These are phyloP conservation scores for Lethenteron reissneri DNA, from an alignment of 2,113 vertebrate genomes.

Conservation along the genomic window DNA sequence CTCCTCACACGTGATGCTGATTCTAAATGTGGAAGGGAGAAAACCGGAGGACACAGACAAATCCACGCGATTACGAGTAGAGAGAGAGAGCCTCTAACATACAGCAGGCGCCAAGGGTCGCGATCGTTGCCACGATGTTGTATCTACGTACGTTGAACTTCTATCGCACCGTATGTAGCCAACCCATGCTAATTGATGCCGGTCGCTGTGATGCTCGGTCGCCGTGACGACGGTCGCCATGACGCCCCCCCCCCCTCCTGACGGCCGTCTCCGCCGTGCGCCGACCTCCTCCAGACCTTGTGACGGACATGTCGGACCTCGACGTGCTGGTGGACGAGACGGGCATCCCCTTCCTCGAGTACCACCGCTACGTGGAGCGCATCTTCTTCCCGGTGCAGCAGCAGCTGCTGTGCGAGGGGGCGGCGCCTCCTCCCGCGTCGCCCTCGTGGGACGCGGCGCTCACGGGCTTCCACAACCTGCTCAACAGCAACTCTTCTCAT, in stretches of 20 bases:
- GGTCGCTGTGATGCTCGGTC: background rate
- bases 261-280: background rate
- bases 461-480: constrained; percentile 86
- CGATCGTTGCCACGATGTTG: no score
- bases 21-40: no score
- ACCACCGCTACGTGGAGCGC: constrained; percentile 72
- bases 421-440: constrained; percentile 51
- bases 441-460: constrained; percentile 54
- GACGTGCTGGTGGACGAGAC: constrained; percentile 69
- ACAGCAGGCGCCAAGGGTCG: no score
- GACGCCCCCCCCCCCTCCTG: constrained; percentile 10
- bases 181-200: no score
- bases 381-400: constrained; percentile 79
- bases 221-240: constrained; percentile 9
- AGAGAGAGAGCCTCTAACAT: no score
- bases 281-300: constrained; percentile 36
- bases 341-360: constrained; percentile 71
- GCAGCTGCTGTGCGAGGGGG: constrained; percentile 67
- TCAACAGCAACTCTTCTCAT: constrained; percentile 94
- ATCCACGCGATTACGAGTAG: no score
- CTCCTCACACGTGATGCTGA: no score
- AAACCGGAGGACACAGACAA: no score
- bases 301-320: constrained; percentile 98
- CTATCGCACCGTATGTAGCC: no score
- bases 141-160: no score